Evolutionary conservation across 2,888 invertebrate genomes (phyloP).

Genomic region (Piscicola geometra): DNA sequence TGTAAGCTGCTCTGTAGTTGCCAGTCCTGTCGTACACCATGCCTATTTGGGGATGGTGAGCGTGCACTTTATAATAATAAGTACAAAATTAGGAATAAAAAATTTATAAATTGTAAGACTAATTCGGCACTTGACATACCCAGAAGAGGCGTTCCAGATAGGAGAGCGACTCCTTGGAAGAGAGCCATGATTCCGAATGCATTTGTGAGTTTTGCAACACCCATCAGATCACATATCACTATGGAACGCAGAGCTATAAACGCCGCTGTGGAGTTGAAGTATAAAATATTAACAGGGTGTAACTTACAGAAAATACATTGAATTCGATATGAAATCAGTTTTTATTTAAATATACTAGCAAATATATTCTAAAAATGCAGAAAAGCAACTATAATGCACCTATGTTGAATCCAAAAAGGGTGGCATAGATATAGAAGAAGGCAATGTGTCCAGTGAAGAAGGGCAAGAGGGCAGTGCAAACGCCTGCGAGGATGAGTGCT

Average conservation of each 20-base stretch:
- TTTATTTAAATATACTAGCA: no score
- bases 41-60: no score
- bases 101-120: no score
- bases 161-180: slow-evolving; percentile 50
- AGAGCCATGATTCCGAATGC: slow-evolving; percentile 60
- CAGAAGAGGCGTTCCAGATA: slow-evolving; percentile 42
- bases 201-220: slow-evolving; percentile 58
- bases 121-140: no score
- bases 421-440: slow-evolving; percentile 70
- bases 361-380: no score
- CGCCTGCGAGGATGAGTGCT: slow-evolving; percentile 81
- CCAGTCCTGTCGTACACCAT: slow-evolving; percentile 42
- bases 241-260: slow-evolving; percentile 80
- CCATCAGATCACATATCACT: slow-evolving; percentile 59
- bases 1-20: slow-evolving; percentile 40
- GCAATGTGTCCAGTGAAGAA: slow-evolving; percentile 61
- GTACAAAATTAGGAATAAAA: no score
- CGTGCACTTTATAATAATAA: no score
- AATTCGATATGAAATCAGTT: no score
- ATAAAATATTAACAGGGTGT: no score
- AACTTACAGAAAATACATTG: no score
- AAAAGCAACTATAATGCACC: slow-evolving; percentile 65
- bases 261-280: slow-evolving; percentile 64
- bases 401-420: slow-evolving; percentile 75
- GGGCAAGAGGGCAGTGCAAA: slow-evolving; percentile 78